Base-by-base conservation (phyloP, 2,113 vertebrate genomes). In the human region DNA sequence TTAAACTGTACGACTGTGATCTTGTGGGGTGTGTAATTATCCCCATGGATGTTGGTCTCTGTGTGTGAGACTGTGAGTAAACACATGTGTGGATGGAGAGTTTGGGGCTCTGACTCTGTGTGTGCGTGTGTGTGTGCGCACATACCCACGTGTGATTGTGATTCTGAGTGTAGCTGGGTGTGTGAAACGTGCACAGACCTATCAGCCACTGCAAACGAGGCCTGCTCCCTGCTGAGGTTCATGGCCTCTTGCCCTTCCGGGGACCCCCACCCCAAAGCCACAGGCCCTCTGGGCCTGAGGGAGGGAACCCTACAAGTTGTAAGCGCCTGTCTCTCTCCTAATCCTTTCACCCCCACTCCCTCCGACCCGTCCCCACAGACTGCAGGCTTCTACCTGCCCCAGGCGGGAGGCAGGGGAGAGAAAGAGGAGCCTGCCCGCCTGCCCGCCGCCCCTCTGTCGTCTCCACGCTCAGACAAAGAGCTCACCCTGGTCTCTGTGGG, bases 351-450 rank as follows among this genome's bases (percentile, higher is more conserved):
- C 97, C 98, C 91, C 87, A 95, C 98, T 98, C 97, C 1, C 97
- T 97, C 93, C 75, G 88, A 95, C 98, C 98, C 83, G 35, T 98
- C 98, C 97, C 97, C 98, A 98, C 98, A 97, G 97, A 98, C 92
- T 66, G 98, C 98, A 98, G 98, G 97, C 98, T 98, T 97, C 97
- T 94, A 96, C 98, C 98, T 98, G 98, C 98, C 98, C 98, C 8
- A 57, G 59, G 43, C 96, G 92, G 86, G 91, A 95, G 96, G 96
- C 94, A 89, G 85, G 38, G 92, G 95, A 97, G 98, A 96, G 93
- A 94, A 96, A 97, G 87, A 76, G 93, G 40, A 94, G 95, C 94
- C 97, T 73, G 90, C 52, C 98, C 87, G 92, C 92, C 94, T 94
- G 38, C 83, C 97, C 82, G 95, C 96, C 96, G 80, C 98, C 98